Evolutionary conservation across 2,888 invertebrate genomes (phyloP).

Genomic region (Dorcus hopei): DNA sequence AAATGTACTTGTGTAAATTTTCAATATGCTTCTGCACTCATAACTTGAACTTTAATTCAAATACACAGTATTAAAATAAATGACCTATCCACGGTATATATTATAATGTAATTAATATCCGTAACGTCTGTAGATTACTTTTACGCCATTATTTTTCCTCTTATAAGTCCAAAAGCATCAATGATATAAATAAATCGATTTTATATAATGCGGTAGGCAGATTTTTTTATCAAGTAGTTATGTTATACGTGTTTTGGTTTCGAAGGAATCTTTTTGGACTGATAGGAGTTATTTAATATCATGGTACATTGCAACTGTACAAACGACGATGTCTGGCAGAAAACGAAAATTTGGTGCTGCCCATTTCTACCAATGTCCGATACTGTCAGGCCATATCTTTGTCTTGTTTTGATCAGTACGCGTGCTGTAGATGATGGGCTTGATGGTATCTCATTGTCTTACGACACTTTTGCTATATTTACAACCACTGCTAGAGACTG

Average conservation of each 20-base stretch:
- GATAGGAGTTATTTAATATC: slow-evolving; percentile 35
- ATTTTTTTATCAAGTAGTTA: slow-evolving; percentile 14
- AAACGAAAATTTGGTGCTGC: too few species aligned
- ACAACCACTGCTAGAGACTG: too few species aligned
- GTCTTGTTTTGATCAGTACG: too few species aligned
- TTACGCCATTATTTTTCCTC: slow-evolving; percentile 22
- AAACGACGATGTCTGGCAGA: slow-evolving; percentile 21
- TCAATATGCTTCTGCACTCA: not conserved
- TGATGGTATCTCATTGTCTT: too few species aligned
- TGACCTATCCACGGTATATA: slow-evolving; percentile 36
- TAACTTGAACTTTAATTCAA: slow-evolving; percentile 5
- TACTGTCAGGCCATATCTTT: too few species aligned
- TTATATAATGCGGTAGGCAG: slow-evolving; percentile 18
- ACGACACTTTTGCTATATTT: not conserved
- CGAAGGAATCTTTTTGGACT: slow-evolving; percentile 34
- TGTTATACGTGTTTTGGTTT: slow-evolving; percentile 6
- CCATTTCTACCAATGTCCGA: too few species aligned
- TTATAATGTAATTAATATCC: slow-evolving; percentile 39
- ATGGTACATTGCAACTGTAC: slow-evolving; percentile 40
- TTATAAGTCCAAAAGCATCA: slow-evolving; percentile 21
- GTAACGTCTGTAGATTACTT: slow-evolving; percentile 40
- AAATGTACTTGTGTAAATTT: too few species aligned
- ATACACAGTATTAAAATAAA: slow-evolving; percentile 10
- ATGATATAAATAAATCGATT: slow-evolving; percentile 23
- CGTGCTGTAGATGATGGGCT: too few species aligned